Conservation (phyloP, 2,888 invertebrate species). For the Ptilodon capucinus region DNA sequence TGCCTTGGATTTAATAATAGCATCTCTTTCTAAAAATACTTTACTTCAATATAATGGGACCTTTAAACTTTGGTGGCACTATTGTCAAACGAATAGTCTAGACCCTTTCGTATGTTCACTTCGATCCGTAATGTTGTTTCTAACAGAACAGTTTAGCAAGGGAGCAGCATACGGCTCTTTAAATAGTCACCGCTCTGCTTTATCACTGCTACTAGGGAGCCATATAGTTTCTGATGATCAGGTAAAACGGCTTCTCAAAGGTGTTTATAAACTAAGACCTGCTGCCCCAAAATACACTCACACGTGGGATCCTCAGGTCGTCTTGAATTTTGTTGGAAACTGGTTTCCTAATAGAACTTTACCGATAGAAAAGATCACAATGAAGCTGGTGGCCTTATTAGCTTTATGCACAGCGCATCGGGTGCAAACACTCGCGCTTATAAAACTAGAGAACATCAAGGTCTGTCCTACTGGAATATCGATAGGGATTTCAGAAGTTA, state of each 20-base stretch:
- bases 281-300: slow-evolving; percentile 2
- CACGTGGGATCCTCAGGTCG: slow-evolving; percentile 7
- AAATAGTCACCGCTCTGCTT: background rate
- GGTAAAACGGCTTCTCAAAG: slow-evolving; percentile 6
- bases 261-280: slow-evolving; percentile 4
- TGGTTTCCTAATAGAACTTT: slow-evolving; percentile 2
- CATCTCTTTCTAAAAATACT: slow-evolving; percentile 1
- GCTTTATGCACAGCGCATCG: slow-evolving; percentile 6
- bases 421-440: slow-evolving; percentile 3
- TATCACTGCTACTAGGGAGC: background rate
- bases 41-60: slow-evolving; percentile 1
- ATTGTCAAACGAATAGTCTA: background rate
- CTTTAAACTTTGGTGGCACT: slow-evolving; percentile 2
- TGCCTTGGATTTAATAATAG: slow-evolving; percentile 3
- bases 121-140: background rate
- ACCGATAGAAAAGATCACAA: slow-evolving; percentile 1
- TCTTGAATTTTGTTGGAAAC: background rate
- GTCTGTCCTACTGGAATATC: background rate
- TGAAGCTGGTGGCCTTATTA: slow-evolving; percentile 2
- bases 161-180: background rate
- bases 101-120: background rate
- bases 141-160: background rate
- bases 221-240: background rate
- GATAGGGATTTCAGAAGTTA: slow-evolving; percentile 3
- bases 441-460: slow-evolving; percentile 5